Base-by-base conservation (phyloP, 1,140 invertebrate species). In the Phocides pigmalion region DNA sequence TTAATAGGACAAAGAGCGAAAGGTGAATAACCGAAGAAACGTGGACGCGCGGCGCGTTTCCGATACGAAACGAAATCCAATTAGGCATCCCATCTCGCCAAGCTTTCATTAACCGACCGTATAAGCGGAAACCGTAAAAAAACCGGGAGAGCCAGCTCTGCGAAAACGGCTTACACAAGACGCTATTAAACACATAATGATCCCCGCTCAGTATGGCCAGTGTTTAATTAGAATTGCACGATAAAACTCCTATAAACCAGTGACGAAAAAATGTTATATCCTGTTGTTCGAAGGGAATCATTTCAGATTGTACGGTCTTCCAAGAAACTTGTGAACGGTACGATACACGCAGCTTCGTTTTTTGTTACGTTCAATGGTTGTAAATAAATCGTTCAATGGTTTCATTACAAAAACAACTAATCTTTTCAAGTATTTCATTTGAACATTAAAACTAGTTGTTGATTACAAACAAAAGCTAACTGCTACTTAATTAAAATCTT, bases 61-160 rank as follows among this genome's bases (percentile, higher is more conserved):
- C 77, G 79, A 82, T 76, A 78, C 80, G 74, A 81, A 82, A 81
- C 74, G 74, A 76, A 82, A 84, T 84, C 84, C 83, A 86, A 87
- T 89, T 86, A 84, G 72, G 75, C 67, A 79, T 81, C 71, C 72
- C 78, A 84, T 76, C 76, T 73, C 66, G 62, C 59, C 61, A 70
- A 37, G 76, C 75, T 80, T 84, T 81, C 77, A 82, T 81, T 84
- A 79, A 75, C 74, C 56, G 68, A 42, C 68, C 73, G 72, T 79
- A 79, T 79, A 70, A 77, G 67, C 76, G 75, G 75, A 80, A 76
- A 76, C 67, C 66, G 74, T 81, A 82, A 80, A 84, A 87, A 39
- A 76, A 59, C 64, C 68, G 63, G 64, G 56, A 68, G 62, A 46
- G 47, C 49, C 20, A 39, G 25, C 61, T 51, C 68, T 54, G 72